Conservation (phyloP, 2,888 invertebrate species). For the Mythimna albipuncta region DNA sequence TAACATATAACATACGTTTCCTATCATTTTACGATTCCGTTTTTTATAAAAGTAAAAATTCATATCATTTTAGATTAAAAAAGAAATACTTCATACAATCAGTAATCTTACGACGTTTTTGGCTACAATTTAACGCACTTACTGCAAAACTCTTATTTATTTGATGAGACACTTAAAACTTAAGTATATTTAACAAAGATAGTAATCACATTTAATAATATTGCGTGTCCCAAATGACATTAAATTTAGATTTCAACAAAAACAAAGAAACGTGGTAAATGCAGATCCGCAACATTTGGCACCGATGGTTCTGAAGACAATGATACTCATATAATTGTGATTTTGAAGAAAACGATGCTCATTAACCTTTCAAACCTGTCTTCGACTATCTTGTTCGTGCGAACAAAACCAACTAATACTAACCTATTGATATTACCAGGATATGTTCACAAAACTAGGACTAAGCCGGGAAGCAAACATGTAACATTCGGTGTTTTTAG, state of each 20-base stretch:
- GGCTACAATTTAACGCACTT: slow-evolving; percentile 30
- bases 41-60: slow-evolving; percentile 57
- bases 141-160: slow-evolving; percentile 32
- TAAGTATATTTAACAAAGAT: slow-evolving; percentile 26
- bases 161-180: slow-evolving; percentile 19
- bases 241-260: slow-evolving; percentile 27
- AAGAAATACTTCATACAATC: slow-evolving; percentile 26
- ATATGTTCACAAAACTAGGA: slow-evolving; percentile 63
- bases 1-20: slow-evolving; percentile 13
- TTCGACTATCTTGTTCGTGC: neutral
- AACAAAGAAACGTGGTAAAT: slow-evolving; percentile 19
- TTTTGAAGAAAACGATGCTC: neutral
- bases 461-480: slow-evolving; percentile 23
- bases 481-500: neutral
- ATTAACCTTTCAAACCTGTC: neutral
- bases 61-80: slow-evolving; percentile 32
- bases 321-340: neutral
- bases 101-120: slow-evolving; percentile 29
- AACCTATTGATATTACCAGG: slow-evolving; percentile 64
- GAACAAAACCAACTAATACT: slow-evolving; percentile 39
- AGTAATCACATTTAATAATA: slow-evolving; percentile 28
- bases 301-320: slow-evolving; percentile 20
- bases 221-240: slow-evolving; percentile 26
- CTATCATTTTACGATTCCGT: slow-evolving; percentile 7
- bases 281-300: slow-evolving; percentile 52